These are phyloP conservation scores for Rhinogobius similis DNA, from an alignment of 2,113 vertebrate species.

Conservation along the genomic window DNA sequence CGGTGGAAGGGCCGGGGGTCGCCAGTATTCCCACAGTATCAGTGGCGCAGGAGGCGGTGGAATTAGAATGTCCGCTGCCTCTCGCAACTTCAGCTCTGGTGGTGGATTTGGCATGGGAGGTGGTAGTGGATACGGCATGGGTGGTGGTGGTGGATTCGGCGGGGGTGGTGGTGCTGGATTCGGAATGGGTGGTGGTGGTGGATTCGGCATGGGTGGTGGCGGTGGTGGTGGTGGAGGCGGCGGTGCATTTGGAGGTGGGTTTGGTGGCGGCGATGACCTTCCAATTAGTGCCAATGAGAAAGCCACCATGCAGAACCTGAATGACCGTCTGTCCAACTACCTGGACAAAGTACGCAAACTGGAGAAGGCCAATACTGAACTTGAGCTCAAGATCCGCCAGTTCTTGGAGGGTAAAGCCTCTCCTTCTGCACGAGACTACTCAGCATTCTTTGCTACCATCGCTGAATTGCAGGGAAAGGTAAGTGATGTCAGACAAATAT, in stretches of 20 bases:
- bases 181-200: background rate
- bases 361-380: conserved; percentile 62
- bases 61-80: conserved; percentile 52
- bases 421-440: conserved; percentile 40
- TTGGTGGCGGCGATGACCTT: conserved; percentile 53
- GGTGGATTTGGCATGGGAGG: background rate
- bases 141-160: conserved; percentile 14
- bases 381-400: conserved; percentile 72
- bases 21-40: conserved; percentile 48
- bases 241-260: background rate
- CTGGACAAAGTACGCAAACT: conserved; percentile 73
- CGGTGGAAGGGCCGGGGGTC: background rate
- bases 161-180: background rate
- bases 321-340: conserved; percentile 71
- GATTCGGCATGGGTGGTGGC: background rate
- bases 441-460: background rate
- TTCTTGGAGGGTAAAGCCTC: conserved; percentile 55
- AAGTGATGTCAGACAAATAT: background rate
- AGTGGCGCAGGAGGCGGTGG: conserved; percentile 47
- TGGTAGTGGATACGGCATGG: conserved; percentile 24
- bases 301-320: conserved; percentile 77
- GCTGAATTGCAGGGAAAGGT: conserved; percentile 5
- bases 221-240: background rate
- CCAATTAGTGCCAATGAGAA: conserved; percentile 66
- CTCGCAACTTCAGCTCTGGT: background rate